A percentile compares a stretch with the other conserved stretches of the same genome.
These are phyloP conservation scores for Pristionchus entomophagus DNA, from an alignment of 2,888 invertebrate genomes.

Conservation along the genomic window DNA sequence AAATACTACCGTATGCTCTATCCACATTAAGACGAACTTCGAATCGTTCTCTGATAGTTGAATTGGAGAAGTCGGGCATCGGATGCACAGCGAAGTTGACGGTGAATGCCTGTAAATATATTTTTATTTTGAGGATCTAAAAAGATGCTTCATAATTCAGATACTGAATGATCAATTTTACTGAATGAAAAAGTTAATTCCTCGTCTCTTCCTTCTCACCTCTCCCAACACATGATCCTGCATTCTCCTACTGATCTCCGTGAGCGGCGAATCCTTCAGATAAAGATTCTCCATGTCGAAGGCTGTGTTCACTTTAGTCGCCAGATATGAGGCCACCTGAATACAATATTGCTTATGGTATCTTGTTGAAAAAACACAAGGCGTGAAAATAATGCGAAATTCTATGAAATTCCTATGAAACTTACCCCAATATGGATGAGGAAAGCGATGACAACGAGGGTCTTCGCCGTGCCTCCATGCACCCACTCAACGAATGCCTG, in stretches of 20 bases:
- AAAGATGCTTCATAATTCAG: neutral
- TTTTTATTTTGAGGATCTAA: neutral
- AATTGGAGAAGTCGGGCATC: slow-evolving; percentile 69
- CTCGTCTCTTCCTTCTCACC: too few species aligned
- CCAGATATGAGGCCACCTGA: slow-evolving; percentile 66
- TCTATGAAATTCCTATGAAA: neutral
- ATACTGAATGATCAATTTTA: too few species aligned
- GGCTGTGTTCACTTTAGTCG: slow-evolving; percentile 71
- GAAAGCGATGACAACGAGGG: slow-evolving; percentile 58
- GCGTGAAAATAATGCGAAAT: too few species aligned
- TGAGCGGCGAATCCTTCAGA: slow-evolving; percentile 70
- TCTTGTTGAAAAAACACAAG: neutral
- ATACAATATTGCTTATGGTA: neutral
- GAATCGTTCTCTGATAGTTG: slow-evolving; percentile 63
- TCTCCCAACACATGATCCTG: slow-evolving; percentile 55
- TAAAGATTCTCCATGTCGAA: slow-evolving; percentile 75
- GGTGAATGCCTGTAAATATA: slow-evolving; percentile 66
- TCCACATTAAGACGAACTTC: slow-evolving; percentile 59
- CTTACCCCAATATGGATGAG: slow-evolving; percentile 63
- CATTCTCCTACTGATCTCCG: slow-evolving; percentile 71
- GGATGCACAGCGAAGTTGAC: slow-evolving; percentile 72
- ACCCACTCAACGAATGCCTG: slow-evolving; percentile 62
- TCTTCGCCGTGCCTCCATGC: slow-evolving; percentile 56
- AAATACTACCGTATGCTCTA: neutral
- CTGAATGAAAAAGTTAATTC: too few species aligned